A percentile compares a stretch with the other conserved stretches of the same genome.
Conservation (phyloP, 64 coral and sea anemone species). For the Acropora yongei region DNA sequence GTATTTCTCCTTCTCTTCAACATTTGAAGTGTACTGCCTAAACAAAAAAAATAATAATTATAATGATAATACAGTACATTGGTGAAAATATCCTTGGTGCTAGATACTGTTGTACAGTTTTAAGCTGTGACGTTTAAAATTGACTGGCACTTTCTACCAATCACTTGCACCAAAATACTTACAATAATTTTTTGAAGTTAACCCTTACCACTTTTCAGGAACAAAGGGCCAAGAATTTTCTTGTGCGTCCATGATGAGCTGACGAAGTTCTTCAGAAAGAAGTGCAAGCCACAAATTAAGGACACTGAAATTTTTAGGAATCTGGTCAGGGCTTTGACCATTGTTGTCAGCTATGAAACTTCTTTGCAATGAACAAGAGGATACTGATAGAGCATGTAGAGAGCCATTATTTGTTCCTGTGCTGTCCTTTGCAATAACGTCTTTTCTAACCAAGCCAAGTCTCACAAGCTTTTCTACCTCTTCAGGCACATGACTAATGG, state of each 20-base stretch:
- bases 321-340: neutral
- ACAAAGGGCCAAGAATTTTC: slow-evolving; percentile 94
- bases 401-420: neutral
- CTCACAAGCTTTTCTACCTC: slow-evolving; percentile 28
- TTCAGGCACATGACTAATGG: neutral
- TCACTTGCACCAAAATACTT: too few relatives aligned
- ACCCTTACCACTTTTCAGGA: slow-evolving; percentile 91
- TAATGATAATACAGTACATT: neutral
- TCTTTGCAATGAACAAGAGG: slow-evolving; percentile 3
- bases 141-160: too few relatives aligned
- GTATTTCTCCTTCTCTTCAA: slow-evolving; percentile 82
- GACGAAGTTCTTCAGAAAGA: slow-evolving; percentile 60
- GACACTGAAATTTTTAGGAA: slow-evolving; percentile 50
- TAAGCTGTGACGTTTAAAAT: neutral
- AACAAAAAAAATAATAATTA: neutral
- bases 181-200: neutral
- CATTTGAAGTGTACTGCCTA: slow-evolving; percentile 88
- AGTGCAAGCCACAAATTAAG: slow-evolving; percentile 76
- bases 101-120: neutral
- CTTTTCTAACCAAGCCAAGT: slow-evolving; percentile 32
- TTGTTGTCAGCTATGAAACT: neutral
- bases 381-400: neutral
- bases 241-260: slow-evolving; percentile 68
- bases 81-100: neutral
- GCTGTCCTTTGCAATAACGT: neutral